Base-by-base conservation (phyloP, 2,113 vertebrate genomes). In the Aspiorhynchus laticeps region DNA sequence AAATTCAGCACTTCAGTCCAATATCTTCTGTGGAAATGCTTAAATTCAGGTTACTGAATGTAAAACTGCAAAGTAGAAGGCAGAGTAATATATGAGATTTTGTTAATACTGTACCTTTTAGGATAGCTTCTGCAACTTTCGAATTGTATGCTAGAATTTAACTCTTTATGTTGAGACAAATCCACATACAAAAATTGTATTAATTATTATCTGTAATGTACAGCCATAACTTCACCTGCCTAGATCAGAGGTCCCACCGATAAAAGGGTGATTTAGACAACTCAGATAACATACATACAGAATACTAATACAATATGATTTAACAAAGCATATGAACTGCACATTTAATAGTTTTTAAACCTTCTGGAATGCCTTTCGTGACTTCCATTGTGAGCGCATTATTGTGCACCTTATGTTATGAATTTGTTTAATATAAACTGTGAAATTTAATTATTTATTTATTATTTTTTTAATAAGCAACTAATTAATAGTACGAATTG, bases 1-100 rank as follows among this genome's bases (percentile, higher is more conserved):
- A 78, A 78, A 78, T 78, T 53, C 46, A 53, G 46, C 76, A 78
- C 26, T 31, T 78, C 10, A 21, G 46, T 77, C 28, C 15, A 26
- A 33, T 11, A 53, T 77, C 7, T 53, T 15, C 19, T 6, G 46
- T 28, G 48, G 26, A 51, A 78, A 33, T 53, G 4, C 75, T 78
- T 21, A 31, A 73, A 31, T 77, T 51, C n/a, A 51, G 46, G 26
- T 51, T 77, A 56, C 53, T 53, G 7, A 38, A 38, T 36, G n/a
- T 43, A 77, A 26, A 77, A 28, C 6, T 51, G 46, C 43, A 53
- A 9, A 78, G 51, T 2, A 7, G 17, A 33, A 78, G 24, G 41
- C 74, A 15, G 15, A 71, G 17, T 10, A 38, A 41, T 12, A 24
- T 21, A 38, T 73, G 69, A 12, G 69, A 24, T 41, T 41, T 24